Percentiles rank a stretch among this genome's conserved stretches.
Evolutionary conservation across 92 coral and sea anemone genomes (phyloP).

Genomic region (Porites evermanni): DNA sequence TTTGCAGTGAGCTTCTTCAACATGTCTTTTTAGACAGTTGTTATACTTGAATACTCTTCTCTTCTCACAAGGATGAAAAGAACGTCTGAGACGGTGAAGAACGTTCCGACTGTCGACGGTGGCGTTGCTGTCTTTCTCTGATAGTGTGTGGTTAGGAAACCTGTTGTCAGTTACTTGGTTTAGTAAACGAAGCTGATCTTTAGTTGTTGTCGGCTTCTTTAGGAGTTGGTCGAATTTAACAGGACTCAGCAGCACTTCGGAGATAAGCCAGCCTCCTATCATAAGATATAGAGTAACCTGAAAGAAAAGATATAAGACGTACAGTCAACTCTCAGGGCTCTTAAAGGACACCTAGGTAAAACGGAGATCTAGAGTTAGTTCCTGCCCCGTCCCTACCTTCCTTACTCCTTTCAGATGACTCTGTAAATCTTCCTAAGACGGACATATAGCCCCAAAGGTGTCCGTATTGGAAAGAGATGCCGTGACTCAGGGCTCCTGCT

Average conservation of each 20-base stretch:
- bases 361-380: too few relatives aligned
- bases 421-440: too few relatives aligned
- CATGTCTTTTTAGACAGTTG: slow-evolving; percentile 4
- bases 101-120: not conserved
- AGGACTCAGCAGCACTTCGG: not conserved
- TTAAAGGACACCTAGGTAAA: too few relatives aligned
- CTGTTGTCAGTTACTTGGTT: not conserved
- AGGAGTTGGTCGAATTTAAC: not conserved
- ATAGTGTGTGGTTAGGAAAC: not conserved
- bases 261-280: slow-evolving; percentile 24
- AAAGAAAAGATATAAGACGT: not conserved
- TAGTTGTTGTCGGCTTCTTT: not conserved
- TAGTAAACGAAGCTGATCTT: not conserved
- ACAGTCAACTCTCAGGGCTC: not conserved
- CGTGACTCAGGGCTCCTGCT: too few relatives aligned
- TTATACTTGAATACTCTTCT: not conserved
- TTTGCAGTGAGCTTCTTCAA: slow-evolving; percentile 5
- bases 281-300: not conserved
- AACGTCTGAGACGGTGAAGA: slow-evolving; percentile 6
- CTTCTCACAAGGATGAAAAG: not conserved
- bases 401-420: too few relatives aligned
- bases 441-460: too few relatives aligned
- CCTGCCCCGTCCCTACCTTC: too few relatives aligned
- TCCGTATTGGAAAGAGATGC: too few relatives aligned
- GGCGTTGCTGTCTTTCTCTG: not conserved